A percentile compares a stretch with the other conserved stretches of the same genome.
Evolutionary conservation across 92 coral and sea anemone genomes (phyloP).

Genomic region (Epizoanthus ramosus): DNA sequence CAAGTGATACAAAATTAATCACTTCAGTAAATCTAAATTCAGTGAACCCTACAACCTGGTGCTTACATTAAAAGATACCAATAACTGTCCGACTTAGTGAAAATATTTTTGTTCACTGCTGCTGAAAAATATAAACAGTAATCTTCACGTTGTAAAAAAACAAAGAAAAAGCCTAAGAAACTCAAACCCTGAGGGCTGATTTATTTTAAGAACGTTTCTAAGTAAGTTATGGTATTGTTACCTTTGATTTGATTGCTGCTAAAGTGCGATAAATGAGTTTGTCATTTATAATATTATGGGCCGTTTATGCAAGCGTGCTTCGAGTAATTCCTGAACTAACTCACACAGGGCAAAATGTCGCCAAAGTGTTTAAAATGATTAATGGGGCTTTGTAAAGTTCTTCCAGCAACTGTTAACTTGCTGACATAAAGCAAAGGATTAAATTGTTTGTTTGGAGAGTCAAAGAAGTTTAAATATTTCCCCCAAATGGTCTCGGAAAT

Average conservation of each 20-base stretch:
- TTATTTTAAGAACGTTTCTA: not conserved
- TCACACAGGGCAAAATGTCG: not conserved
- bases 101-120: slow-evolving; percentile 39
- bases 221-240: not conserved
- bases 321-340: not conserved
- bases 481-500: slow-evolving; percentile 25
- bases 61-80: slow-evolving; percentile 33
- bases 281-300: no score
- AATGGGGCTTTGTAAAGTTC: not conserved
- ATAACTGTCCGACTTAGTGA: slow-evolving; percentile 20
- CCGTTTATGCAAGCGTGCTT: not conserved
- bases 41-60: slow-evolving; percentile 23
- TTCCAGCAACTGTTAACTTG: slow-evolving; percentile 10
- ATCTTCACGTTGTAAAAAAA: slow-evolving; percentile 7
- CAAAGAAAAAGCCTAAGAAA: not conserved
- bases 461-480: slow-evolving; percentile 35
- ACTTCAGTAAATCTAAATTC: slow-evolving; percentile 25
- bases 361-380: slow-evolving; percentile 18
- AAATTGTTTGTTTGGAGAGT: slow-evolving; percentile 33
- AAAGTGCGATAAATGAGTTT: not conserved
- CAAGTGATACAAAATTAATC: slow-evolving; percentile 39
- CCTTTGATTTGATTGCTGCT: not conserved
- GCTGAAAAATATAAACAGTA: slow-evolving; percentile 23
- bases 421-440: slow-evolving; percentile 33
- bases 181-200: not conserved